phyloP scores from a whole-genome alignment of 2,113 vertebrate genomes.

The Acrocephalus kingi region DNA sequence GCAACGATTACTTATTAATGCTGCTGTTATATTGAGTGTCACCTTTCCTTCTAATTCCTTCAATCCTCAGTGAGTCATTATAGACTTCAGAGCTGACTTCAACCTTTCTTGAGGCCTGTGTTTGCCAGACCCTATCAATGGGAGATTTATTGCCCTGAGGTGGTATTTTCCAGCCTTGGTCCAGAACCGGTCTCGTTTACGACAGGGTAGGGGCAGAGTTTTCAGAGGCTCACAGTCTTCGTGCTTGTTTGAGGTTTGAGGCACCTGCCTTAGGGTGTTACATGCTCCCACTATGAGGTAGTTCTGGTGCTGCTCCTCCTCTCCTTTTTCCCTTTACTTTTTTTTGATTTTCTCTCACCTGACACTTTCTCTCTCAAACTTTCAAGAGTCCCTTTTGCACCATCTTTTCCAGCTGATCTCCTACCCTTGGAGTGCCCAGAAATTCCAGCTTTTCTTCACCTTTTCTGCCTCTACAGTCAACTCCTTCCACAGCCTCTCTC shows the following conservation, averaged over 20 bases:
- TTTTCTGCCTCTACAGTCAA: background rate
- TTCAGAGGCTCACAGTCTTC: conserved; percentile 11
- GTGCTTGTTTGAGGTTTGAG: conserved; percentile 27
- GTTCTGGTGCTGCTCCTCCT: background rate
- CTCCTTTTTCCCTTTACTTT: background rate
- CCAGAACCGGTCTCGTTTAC: conserved; percentile 18
- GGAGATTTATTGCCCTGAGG: conserved; percentile 66
- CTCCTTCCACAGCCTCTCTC: background rate
- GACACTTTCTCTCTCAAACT: background rate
- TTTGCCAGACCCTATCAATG: conserved; percentile 65
- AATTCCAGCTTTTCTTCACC: background rate
- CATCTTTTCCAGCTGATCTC: background rate
- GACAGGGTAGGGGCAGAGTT: background rate
- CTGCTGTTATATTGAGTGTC: conserved; percentile 7
- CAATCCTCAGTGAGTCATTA: conserved; percentile 60
- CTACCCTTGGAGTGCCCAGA: background rate
- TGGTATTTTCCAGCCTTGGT: conserved; percentile 63
- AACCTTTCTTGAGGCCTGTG: conserved; percentile 46
- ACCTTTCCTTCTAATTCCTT: conserved; percentile 56
- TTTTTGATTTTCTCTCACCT: background rate
- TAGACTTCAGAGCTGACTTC: conserved; percentile 61
- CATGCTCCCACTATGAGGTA: background rate
- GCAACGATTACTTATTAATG: conserved; percentile 40
- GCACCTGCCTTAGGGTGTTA: conserved; percentile 47
- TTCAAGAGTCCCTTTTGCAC: background rate